phyloP scores from a whole-genome alignment of 2,113 vertebrate genomes.

The Tor tambroides region DNA sequence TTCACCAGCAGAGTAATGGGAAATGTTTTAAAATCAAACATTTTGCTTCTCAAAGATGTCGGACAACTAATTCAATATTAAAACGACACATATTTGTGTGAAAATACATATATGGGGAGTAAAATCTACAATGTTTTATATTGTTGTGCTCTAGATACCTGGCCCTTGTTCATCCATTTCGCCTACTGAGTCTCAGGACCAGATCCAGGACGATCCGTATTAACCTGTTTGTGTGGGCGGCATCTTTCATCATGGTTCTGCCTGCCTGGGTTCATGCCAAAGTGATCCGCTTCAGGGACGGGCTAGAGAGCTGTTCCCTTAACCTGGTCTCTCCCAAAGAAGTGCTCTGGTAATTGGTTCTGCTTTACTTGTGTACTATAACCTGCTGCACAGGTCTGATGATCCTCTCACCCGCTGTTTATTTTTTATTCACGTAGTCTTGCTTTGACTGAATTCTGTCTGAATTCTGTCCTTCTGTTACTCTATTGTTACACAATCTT shows the following conservation, averaged over 20 bases:
- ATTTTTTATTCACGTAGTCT: background rate
- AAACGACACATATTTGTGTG: background rate
- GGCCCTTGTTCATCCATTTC: slow-evolving; percentile 73
- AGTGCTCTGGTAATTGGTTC: slow-evolving; percentile 61
- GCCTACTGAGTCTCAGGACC: slow-evolving; percentile 66
- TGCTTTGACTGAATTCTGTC: background rate
- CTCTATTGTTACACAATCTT: background rate
- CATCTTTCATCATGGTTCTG: slow-evolving; percentile 67
- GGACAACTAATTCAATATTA: background rate
- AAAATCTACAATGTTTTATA: background rate
- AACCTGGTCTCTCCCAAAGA: slow-evolving; percentile 70
- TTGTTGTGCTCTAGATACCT: slow-evolving; percentile 68
- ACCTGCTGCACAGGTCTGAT: background rate
- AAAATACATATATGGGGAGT: background rate
- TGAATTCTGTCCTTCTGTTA: background rate
- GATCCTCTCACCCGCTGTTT: background rate
- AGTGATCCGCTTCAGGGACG: slow-evolving; percentile 74
- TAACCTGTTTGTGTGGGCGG: slow-evolving; percentile 71
- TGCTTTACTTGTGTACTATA: background rate
- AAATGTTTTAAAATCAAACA: background rate
- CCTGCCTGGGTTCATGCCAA: slow-evolving; percentile 72
- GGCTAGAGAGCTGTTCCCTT: slow-evolving; percentile 74
- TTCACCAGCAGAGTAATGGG: background rate
- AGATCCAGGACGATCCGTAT: slow-evolving; percentile 68
- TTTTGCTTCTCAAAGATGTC: background rate